Percentiles rank a stretch among this genome's conserved stretches.
These are phyloP conservation scores for Gymnocypris eckloni DNA, from an alignment of 2,797 vertebrate genomes.

Conservation along the genomic window DNA sequence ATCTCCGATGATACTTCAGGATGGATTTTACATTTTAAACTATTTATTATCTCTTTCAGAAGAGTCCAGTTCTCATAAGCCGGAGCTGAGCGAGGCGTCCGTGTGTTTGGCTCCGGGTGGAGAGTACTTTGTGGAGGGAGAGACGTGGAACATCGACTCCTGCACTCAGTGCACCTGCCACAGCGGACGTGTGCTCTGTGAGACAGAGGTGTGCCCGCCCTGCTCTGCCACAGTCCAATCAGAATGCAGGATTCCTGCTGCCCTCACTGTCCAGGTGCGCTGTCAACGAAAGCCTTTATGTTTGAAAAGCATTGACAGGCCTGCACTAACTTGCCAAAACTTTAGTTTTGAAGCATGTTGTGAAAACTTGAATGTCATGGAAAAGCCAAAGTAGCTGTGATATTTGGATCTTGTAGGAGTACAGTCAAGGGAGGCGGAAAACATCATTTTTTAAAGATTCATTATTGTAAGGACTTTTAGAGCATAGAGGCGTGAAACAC, in stretches of 20 bases:
- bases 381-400: background rate
- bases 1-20: background rate
- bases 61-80: constrained; percentile 81
- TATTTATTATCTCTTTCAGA: constrained; percentile 65
- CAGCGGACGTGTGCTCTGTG: constrained; percentile 86
- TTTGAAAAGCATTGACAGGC: background rate
- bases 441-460: background rate
- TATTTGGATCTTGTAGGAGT: background rate
- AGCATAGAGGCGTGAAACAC: background rate
- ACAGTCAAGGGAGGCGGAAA: background rate
- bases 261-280: constrained; percentile 86
- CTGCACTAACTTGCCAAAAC: background rate
- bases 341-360: background rate
- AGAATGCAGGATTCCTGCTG: constrained; percentile 90
- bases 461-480: background rate
- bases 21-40: background rate
- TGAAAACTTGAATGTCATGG: background rate
- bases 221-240: constrained; percentile 87
- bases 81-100: constrained; percentile 82
- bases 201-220: constrained; percentile 90
- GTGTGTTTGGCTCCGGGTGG: constrained; percentile 88
- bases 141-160: constrained; percentile 91
- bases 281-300: background rate
- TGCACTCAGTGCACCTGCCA: constrained; percentile 90
- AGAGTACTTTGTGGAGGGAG: constrained; percentile 88